Conservation (phyloP, 2,797 vertebrate genomes). For the Tenualosa thibaudeaui region DNA sequence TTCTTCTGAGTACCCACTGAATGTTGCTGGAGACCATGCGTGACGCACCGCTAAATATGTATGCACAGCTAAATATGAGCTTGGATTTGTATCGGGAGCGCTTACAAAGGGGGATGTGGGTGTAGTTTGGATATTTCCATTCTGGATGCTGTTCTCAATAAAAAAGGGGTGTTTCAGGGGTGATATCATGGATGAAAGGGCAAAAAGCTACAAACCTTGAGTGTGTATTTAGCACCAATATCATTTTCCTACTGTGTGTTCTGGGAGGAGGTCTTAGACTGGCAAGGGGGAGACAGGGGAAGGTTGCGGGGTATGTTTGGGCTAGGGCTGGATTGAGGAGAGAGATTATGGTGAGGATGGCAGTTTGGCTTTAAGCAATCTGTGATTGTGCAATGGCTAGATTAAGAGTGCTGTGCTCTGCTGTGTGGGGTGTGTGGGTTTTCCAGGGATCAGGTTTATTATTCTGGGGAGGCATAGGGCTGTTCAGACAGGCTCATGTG, state of each 20-base stretch:
- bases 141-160: too few relatives aligned
- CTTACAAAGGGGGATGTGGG: too few relatives aligned
- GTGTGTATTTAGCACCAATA: too few relatives aligned
- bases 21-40: background rate
- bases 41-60: background rate
- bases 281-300: background rate
- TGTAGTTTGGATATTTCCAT: too few relatives aligned
- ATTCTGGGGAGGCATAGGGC: background rate
- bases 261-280: background rate
- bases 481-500: background rate
- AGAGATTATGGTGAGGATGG: background rate
- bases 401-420: background rate
- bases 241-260: background rate
- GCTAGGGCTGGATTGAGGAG: background rate
- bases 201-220: too few relatives aligned
- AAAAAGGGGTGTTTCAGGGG: too few relatives aligned
- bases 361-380: slow-evolving; percentile 6
- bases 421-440: background rate
- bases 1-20: background rate
- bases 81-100: too few relatives aligned
- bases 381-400: background rate
- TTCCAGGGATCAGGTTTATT: background rate
- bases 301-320: background rate
- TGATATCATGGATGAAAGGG: too few relatives aligned
- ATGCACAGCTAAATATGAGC: background rate